Percentiles rank a stretch among this genome's conserved stretches.
phyloP scores from a whole-genome alignment of 1,140 invertebrate genomes.

The Drosophila arizonae region DNA sequence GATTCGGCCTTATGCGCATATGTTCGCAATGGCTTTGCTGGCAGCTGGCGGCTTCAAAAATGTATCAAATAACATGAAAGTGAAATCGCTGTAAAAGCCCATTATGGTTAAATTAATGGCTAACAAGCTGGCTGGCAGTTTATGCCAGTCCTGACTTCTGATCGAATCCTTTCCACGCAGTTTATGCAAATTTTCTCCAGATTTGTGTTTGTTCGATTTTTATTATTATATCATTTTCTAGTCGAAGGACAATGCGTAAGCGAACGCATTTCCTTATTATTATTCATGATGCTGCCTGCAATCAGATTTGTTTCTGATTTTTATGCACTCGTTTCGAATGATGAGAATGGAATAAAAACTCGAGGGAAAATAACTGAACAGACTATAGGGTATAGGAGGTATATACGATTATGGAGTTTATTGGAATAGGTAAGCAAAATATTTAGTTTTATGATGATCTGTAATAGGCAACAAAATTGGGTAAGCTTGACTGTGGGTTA shows the following conservation, averaged over 20 bases:
- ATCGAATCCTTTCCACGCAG: conserved; percentile 55
- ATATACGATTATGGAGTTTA: too few relatives aligned
- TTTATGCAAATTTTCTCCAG: conserved; percentile 57
- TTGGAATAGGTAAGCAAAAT: too few relatives aligned
- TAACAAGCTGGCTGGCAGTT: conserved; percentile 28
- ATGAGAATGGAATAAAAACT: background rate
- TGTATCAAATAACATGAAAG: conserved; percentile 78
- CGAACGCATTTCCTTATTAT: conserved; percentile 65
- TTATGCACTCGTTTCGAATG: conserved; percentile 36
- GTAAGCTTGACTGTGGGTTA: too few relatives aligned
- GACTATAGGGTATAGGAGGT: too few relatives aligned
- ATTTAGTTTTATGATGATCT: too few relatives aligned
- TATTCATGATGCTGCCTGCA: conserved; percentile 64
- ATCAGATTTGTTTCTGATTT: conserved; percentile 66
- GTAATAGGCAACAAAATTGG: too few relatives aligned
- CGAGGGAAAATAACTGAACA: background rate
- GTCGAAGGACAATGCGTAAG: conserved; percentile 26
- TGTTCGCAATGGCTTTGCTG: conserved; percentile 66
- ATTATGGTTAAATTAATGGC: conserved; percentile 77
- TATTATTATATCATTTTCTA: conserved; percentile 43
- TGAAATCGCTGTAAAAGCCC: conserved; percentile 70
- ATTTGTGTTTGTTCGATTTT: conserved; percentile 42
- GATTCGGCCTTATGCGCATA: conserved; percentile 58
- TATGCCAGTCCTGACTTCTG: conserved; percentile 22
- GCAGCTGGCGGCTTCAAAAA: conserved; percentile 26